phyloP scores from a whole-genome alignment of 2,797 vertebrate species.

The Sebastes itinus region DNA sequence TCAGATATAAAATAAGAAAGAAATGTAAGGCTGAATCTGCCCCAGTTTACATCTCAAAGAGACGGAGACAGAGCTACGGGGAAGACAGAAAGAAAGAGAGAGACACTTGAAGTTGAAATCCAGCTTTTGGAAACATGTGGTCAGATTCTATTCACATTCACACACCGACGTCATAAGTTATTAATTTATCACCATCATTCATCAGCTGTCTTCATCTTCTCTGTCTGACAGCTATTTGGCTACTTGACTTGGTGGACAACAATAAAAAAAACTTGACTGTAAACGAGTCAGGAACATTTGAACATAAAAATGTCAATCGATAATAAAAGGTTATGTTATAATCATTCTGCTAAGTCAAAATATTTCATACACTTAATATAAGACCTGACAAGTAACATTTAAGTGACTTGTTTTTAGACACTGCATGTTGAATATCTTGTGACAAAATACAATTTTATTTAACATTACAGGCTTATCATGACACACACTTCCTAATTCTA shows the following conservation, averaged over 20 bases:
- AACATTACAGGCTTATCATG: too few species aligned
- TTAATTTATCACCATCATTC: neutral
- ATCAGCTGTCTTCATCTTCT: neutral
- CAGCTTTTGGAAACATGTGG: neutral
- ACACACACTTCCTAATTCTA: too few species aligned
- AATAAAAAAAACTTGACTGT: neutral
- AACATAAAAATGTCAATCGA: neutral
- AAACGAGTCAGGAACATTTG: neutral
- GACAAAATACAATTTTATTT: too few species aligned
- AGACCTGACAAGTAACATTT: too few species aligned
- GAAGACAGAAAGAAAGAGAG: neutral
- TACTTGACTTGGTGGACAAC: neutral
- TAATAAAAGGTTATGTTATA: neutral
- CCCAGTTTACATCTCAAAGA: conserved; percentile 15
- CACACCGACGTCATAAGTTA: neutral
- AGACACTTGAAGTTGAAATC: neutral
- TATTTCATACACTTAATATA: too few species aligned
- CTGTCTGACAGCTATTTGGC: neutral
- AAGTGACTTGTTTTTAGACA: too few species aligned
- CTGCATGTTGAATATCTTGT: too few species aligned
- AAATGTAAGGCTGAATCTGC: neutral
- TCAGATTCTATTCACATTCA: neutral
- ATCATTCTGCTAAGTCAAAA: neutral
- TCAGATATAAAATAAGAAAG: neutral
- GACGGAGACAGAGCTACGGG: neutral